Evolutionary conservation across 2,113 vertebrate genomes (phyloP).

Genomic region (Oenanthe oenanthe): DNA sequence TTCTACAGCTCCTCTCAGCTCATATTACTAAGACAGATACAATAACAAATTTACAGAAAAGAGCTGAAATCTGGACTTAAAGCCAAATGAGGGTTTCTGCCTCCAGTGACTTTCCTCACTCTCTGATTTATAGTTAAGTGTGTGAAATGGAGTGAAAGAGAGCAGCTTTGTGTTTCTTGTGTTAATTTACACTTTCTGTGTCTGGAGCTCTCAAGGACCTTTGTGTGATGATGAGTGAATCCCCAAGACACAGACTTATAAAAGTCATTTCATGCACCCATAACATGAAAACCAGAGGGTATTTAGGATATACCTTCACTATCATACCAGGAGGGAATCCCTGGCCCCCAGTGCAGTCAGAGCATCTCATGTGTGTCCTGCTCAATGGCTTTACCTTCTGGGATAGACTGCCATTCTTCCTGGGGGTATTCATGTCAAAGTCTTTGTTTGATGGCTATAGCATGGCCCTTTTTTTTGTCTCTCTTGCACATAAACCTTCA

Average conservation of each 20-base stretch:
- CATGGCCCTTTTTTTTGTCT: neutral
- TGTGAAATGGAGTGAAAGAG: neutral
- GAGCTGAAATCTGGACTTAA: neutral
- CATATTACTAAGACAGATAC: neutral
- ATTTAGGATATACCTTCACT: neutral
- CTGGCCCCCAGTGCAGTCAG: neutral
- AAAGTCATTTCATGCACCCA: neutral
- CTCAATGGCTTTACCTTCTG: neutral
- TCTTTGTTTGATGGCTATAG: neutral
- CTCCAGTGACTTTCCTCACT: neutral
- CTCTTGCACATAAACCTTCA: neutral
- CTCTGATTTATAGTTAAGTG: neutral
- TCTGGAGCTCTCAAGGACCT: neutral
- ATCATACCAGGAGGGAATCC: neutral
- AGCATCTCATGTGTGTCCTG: neutral
- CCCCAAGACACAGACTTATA: neutral
- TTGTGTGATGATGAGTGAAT: neutral
- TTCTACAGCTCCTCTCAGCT: conserved; percentile 17
- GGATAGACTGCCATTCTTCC: neutral
- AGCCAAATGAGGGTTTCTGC: neutral
- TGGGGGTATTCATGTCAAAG: neutral
- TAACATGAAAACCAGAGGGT: neutral
- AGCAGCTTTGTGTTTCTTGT: neutral
- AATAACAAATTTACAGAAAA: conserved; percentile 32
- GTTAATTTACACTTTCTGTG: neutral